Evolutionary conservation across 2,797 vertebrate genomes (phyloP), one percentile per base, ranked within the genome.

Genomic region (Siniperca undulata): DNA sequence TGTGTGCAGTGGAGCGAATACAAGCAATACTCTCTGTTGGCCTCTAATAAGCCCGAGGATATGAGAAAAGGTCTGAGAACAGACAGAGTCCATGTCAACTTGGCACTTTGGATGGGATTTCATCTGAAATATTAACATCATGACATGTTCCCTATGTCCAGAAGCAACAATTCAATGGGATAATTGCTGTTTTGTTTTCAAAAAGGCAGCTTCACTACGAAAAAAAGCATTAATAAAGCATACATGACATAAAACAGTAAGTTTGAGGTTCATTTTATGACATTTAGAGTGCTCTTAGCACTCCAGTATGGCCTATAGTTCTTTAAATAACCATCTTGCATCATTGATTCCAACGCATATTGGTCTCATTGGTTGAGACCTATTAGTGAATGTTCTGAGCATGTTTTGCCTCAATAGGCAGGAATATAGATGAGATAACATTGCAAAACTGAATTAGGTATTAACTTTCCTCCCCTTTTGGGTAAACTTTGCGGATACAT

Each of bases 401-500:
- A 9, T 68, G 82, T 85, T 88, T 80, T 78, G 66, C 71, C 67
- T 85, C 81, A 87, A 82, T 60, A 55, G 80, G 70, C 61, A 61
- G 61, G 80, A 83, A 90, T 88, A 89, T 82, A 80, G 72, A 82
- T 72, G 83, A 83, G 89, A 88, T 83, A 85, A 69, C 77, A 16
- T 89, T 91, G 89, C 92, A 90, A 86, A 88, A 81, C 80, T 46
- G 87, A 89, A 92, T 92, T 90, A 93, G 89, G 56, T 69, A 92
- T 94, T 93, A 94, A 93, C 94, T 92, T 91, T 92, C 91, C 88
- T 90, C 88, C 91, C 92, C 86, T 93, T 91, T 88, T 86, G 84
- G 85, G 90, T 91, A 92, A 94, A 93, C 93, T 83, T 90, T 87
- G 86, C 87, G 80, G 92, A 81, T 36, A 92, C 90, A 95, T 95